Evolutionary conservation across 2,888 invertebrate species (phyloP), one percentile per base, ranked within the genome.

Genomic region (Himalopsyche anomala): DNA sequence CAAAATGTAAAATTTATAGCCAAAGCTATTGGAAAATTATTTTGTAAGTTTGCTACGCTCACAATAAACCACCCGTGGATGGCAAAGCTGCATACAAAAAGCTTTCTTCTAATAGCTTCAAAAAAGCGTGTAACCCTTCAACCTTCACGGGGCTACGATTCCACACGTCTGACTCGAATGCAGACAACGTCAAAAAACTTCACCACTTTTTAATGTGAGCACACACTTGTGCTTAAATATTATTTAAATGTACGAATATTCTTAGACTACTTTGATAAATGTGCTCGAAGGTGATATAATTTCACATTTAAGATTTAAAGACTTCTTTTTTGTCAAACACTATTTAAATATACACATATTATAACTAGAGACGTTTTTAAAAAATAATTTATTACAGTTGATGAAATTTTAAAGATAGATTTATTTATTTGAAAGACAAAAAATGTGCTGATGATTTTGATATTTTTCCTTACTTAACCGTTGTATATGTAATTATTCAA

Each of bases 151-250:
- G 38, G 74, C 12, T 74, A 74, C 11, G 74, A 74, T 74, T 74
- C 38, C 74, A 74, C 74, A 74, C 74, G 74, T 74, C 74, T 74
- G 74, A 74, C 74, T 74, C 36, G 15, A 74, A 74, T 74, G 74
- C 74, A 74, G 74, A 74, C 74, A 74, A 74, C 74, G 74, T 74
- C 74, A 74, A 74, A 74, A 74, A 74, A 74, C 74, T 74, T 74
- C 74, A 36, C 11, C 28, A 74, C 15, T 74, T 38, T 74, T 74
- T 36, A 74, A 74, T 74, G 15, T 36, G 36, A 4, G 74, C 74
- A 36, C 69, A 69, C 74, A 36, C 36, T 74, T 36, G 19, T 38
- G 36, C 12, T 36, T 74, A 11, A 74, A 36, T 74, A 74, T 74
- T 38, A 74, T 74, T 74, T 74, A 74, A 51, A 74, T 74, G 38